A percentile compares a stretch with the other conserved stretches of the same genome.
Conservation (phyloP, 2,888 invertebrate species). For the Steromphala cineraria region DNA sequence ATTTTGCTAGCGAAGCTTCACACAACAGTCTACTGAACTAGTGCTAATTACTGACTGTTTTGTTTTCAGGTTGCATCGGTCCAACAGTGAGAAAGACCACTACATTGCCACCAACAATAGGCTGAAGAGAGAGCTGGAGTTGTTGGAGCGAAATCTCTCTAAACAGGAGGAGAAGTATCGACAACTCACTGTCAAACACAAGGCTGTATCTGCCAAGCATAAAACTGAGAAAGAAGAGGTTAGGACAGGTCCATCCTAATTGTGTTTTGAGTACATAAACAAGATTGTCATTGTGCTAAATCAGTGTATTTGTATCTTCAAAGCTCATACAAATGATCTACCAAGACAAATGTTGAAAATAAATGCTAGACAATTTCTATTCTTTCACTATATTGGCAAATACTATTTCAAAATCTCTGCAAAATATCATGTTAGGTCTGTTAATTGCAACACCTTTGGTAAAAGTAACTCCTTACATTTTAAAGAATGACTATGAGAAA, state of each 20-base stretch:
- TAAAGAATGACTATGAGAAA: too few species aligned
- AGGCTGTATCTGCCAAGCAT: slow-evolving; percentile 51
- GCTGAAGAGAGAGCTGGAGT: slow-evolving; percentile 55
- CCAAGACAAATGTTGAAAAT: too few species aligned
- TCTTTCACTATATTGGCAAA: too few species aligned
- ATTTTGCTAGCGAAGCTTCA: background rate
- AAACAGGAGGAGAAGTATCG: slow-evolving; percentile 66
- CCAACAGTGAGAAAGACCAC: slow-evolving; percentile 60
- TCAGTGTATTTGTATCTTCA: too few species aligned
- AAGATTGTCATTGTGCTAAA: too few species aligned
- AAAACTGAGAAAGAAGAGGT: slow-evolving; percentile 72
- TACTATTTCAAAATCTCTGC: too few species aligned
- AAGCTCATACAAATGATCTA: too few species aligned
- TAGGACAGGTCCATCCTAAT: background rate
- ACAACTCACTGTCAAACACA: slow-evolving; percentile 62
- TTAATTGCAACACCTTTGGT: too few species aligned
- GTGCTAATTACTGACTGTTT: background rate
- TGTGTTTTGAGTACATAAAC: too few species aligned
- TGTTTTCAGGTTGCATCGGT: slow-evolving; percentile 55
- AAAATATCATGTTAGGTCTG: too few species aligned
- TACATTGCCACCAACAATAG: slow-evolving; percentile 53
- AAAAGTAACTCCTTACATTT: too few species aligned
- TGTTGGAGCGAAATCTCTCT: slow-evolving; percentile 52
- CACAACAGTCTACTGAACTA: background rate
- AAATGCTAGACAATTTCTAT: too few species aligned